Percentiles rank a stretch among this genome's conserved stretches.
phyloP scores from a whole-genome alignment of 2,888 invertebrate genomes.

The Xestia xanthographa region DNA sequence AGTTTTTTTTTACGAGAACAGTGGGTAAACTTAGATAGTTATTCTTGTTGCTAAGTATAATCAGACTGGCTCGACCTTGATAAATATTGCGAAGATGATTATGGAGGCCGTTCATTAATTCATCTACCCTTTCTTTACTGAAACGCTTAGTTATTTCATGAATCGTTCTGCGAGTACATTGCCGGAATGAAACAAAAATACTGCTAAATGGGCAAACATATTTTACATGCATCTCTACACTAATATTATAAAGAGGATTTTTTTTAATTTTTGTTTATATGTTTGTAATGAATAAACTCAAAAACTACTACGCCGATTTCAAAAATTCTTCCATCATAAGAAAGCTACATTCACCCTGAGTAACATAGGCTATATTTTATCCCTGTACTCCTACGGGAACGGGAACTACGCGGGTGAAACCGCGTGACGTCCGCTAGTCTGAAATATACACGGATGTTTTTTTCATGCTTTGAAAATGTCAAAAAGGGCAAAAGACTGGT shows the following conservation, averaged over 20 bases:
- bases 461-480: constrained; percentile 11
- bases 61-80: constrained; percentile 30
- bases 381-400: too few relatives aligned
- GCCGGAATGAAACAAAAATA: constrained; percentile 8
- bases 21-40: constrained; percentile 5
- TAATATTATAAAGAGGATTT: too few relatives aligned
- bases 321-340: too few relatives aligned
- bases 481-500: background rate
- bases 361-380: too few relatives aligned
- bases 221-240: background rate
- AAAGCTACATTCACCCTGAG: too few relatives aligned
- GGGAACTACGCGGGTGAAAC: too few relatives aligned
- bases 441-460: background rate
- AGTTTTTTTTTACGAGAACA: constrained; percentile 29
- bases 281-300: too few relatives aligned
- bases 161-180: constrained; percentile 5
- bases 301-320: too few relatives aligned
- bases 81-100: constrained; percentile 41
- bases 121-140: constrained; percentile 14
- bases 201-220: background rate
- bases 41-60: constrained; percentile 24
- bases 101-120: constrained; percentile 16
- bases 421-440: too few relatives aligned
- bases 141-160: constrained; percentile 27
- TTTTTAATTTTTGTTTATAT: too few relatives aligned